These are phyloP conservation scores for Calameuta filiformis DNA, from an alignment of 2,888 invertebrate genomes.

Conservation along the genomic window DNA sequence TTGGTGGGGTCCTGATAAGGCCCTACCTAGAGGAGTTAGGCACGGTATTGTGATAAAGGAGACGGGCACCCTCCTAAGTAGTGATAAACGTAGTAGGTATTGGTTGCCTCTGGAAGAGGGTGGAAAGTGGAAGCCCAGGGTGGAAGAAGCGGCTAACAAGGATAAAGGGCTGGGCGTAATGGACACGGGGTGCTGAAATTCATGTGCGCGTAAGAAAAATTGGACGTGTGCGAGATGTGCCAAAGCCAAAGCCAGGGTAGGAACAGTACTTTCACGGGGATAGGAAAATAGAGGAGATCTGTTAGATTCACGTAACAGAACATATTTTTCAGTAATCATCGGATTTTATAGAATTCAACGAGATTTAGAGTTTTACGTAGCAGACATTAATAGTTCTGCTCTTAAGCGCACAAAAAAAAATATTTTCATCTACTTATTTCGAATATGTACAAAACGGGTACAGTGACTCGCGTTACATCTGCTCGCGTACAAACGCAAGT, in stretches of 20 bases:
- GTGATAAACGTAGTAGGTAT: slow-evolving; percentile 45
- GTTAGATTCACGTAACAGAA: too few species aligned
- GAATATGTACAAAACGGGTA: too few species aligned
- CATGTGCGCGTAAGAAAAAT: slow-evolving; percentile 42
- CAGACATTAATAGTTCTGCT: too few species aligned
- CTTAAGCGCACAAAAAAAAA: too few species aligned
- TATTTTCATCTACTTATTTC: too few species aligned
- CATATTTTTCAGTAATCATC: too few species aligned
- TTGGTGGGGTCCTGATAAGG: slow-evolving; percentile 39
- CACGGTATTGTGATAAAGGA: slow-evolving; percentile 51
- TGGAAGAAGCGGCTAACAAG: slow-evolving; percentile 35
- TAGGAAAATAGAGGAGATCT: background rate
- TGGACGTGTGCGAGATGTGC: slow-evolving; percentile 11
- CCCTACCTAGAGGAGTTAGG: slow-evolving; percentile 33
- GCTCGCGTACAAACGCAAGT: too few species aligned
- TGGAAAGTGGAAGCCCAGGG: slow-evolving; percentile 15
- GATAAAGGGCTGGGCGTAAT: slow-evolving; percentile 41
- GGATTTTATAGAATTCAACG: too few species aligned
- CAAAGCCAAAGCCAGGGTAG: background rate
- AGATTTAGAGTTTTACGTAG: too few species aligned
- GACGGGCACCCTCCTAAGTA: slow-evolving; percentile 32
- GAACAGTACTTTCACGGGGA: background rate
- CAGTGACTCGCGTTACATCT: too few species aligned
- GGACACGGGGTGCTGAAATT: slow-evolving; percentile 39
- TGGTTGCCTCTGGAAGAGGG: slow-evolving; percentile 17